A percentile compares a stretch with the other conserved stretches of the same genome.
phyloP scores from a whole-genome alignment of 2,888 invertebrate genomes.

The Salticus scenicus region DNA sequence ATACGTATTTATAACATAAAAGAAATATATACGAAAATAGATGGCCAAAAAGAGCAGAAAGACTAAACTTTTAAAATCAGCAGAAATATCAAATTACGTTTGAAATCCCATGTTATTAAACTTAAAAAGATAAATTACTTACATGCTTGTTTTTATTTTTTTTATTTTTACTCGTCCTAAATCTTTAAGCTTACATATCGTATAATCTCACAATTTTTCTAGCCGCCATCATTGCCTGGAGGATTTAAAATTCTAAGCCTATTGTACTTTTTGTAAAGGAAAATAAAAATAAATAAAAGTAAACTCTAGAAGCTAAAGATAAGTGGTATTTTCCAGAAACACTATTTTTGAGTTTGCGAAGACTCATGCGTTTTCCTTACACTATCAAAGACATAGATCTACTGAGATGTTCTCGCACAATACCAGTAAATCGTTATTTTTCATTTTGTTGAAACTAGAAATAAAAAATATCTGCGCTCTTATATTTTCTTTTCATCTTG shows the following conservation, averaged over 20 bases:
- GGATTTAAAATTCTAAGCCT: conserved; percentile 19
- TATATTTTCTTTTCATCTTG: conserved; percentile 42
- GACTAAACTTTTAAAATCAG: too few relatives aligned
- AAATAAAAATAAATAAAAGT: neutral
- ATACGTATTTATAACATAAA: too few relatives aligned
- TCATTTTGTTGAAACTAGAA: conserved; percentile 42
- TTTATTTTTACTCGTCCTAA: conserved; percentile 10
- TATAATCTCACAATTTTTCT: conserved; percentile 12
- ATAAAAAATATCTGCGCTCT: conserved; percentile 26
- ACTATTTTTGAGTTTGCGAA: conserved; percentile 22
- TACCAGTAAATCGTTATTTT: conserved; percentile 52
- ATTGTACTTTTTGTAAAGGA: neutral
- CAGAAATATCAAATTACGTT: neutral
- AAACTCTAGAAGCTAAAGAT: conserved; percentile 20
- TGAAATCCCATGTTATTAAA: neutral
- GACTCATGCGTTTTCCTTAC: conserved; percentile 30
- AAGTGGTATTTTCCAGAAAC: conserved; percentile 12
- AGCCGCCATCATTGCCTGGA: neutral
- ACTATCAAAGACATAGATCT: conserved; percentile 39
- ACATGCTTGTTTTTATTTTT: neutral
- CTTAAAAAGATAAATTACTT: neutral
- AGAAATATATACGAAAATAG: too few relatives aligned
- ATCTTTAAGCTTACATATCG: conserved; percentile 9
- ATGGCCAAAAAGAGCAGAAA: too few relatives aligned
- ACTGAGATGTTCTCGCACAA: conserved; percentile 22